Evolutionary conservation across 2,113 vertebrate genomes (phyloP).

Genomic region (Brevimyrus niger): DNA sequence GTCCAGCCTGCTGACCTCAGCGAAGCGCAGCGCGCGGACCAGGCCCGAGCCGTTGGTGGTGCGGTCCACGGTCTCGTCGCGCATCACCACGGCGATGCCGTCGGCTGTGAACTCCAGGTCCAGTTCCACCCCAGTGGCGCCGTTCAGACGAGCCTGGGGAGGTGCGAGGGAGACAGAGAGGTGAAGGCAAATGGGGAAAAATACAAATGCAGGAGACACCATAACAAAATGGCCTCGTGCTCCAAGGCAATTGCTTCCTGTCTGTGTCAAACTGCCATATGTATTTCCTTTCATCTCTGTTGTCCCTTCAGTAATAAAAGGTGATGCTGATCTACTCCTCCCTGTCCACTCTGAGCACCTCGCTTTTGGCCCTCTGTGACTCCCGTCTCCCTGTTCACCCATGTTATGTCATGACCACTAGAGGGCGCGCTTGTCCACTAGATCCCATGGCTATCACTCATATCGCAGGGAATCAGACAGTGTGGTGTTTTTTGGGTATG

Average conservation of each 20-base stretch:
- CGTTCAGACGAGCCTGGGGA: slow-evolving; percentile 81
- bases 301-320: background rate
- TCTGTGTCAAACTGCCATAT: background rate
- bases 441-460: background rate
- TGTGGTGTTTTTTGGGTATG: background rate
- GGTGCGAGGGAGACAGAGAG: background rate
- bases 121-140: slow-evolving; percentile 83
- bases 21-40: slow-evolving; percentile 67
- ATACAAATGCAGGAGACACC: background rate
- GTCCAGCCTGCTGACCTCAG: slow-evolving; percentile 74
- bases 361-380: background rate
- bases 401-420: background rate
- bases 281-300: background rate
- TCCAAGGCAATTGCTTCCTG: background rate
- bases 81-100: slow-evolving; percentile 86
- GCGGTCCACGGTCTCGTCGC: slow-evolving; percentile 83
- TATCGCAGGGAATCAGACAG: background rate
- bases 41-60: slow-evolving; percentile 84
- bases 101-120: slow-evolving; percentile 90
- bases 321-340: background rate
- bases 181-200: background rate
- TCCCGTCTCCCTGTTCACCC: background rate
- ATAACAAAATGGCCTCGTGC: background rate
- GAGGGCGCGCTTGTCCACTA: background rate
- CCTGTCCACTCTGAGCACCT: background rate